Conservation (phyloP, 1,140 invertebrate species). For the Prorops nasuta region DNA sequence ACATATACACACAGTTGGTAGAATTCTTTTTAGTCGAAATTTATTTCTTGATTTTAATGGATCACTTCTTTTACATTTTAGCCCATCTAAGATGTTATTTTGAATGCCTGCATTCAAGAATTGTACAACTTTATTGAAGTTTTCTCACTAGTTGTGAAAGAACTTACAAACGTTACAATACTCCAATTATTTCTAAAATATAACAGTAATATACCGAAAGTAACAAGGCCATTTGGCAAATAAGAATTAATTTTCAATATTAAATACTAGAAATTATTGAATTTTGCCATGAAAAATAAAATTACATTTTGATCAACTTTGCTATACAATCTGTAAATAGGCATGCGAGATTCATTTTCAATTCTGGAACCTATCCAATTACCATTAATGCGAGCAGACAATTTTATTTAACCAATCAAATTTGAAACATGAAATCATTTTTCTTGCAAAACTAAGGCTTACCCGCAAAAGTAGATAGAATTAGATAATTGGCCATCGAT, state of each 20-base stretch:
- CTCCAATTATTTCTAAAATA: background rate
- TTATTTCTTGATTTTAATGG: no score
- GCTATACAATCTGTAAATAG: background rate
- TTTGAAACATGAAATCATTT: no score
- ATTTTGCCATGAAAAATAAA: background rate
- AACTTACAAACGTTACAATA: no score
- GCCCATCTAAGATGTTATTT: background rate
- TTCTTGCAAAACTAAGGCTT: no score
- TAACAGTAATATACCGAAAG: background rate
- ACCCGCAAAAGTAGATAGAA: no score
- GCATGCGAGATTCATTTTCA: background rate
- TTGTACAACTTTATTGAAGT: background rate
- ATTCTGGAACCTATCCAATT: background rate
- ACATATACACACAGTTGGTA: no score
- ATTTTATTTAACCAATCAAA: no score
- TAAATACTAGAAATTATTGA: background rate
- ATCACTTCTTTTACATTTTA: background rate
- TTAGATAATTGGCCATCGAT: no score
- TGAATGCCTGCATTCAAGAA: constrained; percentile 26
- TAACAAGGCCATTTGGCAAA: background rate
- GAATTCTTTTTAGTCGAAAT: no score
- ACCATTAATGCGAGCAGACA: no score
- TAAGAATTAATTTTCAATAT: background rate
- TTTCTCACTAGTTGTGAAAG: no score
- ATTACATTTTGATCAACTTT: background rate